These are phyloP conservation scores for Chloropsis cyanopogon DNA, from an alignment of 2,113 vertebrate species.

Conservation along the genomic window DNA sequence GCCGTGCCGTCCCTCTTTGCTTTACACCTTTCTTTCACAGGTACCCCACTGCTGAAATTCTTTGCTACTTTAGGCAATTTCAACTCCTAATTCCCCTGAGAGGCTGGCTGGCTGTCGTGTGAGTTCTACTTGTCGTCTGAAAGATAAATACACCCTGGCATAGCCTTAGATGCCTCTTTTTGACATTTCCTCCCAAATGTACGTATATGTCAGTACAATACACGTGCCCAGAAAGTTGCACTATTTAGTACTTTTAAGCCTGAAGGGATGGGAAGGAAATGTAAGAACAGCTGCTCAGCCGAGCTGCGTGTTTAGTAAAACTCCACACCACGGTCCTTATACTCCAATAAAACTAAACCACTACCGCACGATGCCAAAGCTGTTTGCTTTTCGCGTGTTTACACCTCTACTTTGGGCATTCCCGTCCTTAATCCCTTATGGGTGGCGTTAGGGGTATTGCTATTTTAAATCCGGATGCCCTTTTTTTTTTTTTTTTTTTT, in stretches of 20 bases:
- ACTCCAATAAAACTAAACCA: neutral
- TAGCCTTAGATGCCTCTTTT: neutral
- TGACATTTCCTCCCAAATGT: neutral
- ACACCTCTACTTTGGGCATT: slow-evolving; percentile 11
- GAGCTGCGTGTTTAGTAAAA: neutral
- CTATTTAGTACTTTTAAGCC: neutral
- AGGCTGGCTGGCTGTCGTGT: accelerated
- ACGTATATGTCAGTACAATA: neutral
- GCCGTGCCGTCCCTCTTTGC: accelerated
- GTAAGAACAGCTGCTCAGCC: neutral
- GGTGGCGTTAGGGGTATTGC: neutral
- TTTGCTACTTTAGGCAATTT: neutral
- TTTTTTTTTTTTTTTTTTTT: too few relatives aligned
- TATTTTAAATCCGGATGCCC: neutral
- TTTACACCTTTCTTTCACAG: neutral
- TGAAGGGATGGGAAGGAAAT: neutral
- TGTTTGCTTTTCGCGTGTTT: neutral
- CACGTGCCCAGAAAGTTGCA: neutral
- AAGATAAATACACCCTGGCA: neutral
- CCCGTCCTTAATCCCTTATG: neutral
- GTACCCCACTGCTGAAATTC: neutral
- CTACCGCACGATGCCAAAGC: neutral
- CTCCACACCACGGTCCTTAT: neutral
- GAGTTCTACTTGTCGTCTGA: neutral
- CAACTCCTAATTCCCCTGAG: too few relatives aligned